Conservation (phyloP, 2,113 vertebrate genomes). For the Lipotes vexillifer region DNA sequence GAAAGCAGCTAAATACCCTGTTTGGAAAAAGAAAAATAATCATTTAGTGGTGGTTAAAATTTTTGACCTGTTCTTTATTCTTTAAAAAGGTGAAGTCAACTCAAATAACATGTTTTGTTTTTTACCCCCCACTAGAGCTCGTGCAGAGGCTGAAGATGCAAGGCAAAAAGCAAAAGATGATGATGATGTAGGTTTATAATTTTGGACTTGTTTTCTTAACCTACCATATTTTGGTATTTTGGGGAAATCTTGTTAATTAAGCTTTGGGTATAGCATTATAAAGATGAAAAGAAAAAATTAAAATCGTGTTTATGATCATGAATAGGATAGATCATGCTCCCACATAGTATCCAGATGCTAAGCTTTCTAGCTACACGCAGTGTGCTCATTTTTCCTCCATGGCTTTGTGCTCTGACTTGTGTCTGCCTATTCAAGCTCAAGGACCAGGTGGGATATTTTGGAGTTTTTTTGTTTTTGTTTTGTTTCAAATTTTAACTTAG, state of each 20-base stretch:
- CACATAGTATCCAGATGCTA: neutral
- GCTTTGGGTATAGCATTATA: neutral
- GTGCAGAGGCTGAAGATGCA: slow-evolving; percentile 89
- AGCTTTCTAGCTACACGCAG: neutral
- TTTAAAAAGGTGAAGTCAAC: neutral
- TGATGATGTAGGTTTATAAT: slow-evolving; percentile 89
- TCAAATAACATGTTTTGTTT: slow-evolving; percentile 48
- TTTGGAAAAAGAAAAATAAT: neutral
- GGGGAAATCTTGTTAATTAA: neutral
- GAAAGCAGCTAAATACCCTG: neutral
- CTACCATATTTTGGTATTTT: fast-evolving
- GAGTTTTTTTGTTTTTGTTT: neutral
- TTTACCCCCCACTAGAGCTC: slow-evolving; percentile 81
- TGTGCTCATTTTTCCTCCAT: neutral
- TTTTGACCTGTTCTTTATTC: neutral
- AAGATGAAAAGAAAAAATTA: neutral
- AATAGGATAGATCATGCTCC: neutral
- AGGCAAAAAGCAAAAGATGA: slow-evolving; percentile 94
- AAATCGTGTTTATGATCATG: neutral
- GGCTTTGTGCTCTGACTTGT: neutral
- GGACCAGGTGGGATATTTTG: neutral
- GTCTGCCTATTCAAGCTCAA: neutral
- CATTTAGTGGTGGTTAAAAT: neutral
- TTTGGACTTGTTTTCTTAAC: neutral
- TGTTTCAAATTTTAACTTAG: slow-evolving; percentile 9